A percentile compares a stretch with the other conserved stretches of the same genome.
Conservation (phyloP, 35 echinoderm and acorn worm genomes). For the Ophiothrix spiculata region DNA sequence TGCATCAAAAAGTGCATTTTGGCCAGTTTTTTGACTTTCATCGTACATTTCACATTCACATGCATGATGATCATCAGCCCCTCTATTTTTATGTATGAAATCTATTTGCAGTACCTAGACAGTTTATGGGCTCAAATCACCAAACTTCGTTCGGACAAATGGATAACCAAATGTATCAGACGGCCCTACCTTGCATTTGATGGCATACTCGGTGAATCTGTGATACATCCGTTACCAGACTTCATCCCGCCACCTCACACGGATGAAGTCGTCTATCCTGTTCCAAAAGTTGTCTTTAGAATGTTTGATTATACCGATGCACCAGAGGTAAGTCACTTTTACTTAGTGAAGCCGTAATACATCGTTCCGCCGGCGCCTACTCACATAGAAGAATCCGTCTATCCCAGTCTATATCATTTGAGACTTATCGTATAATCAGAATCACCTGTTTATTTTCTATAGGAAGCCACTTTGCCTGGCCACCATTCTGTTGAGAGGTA, state of each 20-base stretch:
- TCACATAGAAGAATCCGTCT: no score
- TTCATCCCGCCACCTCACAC: constrained; percentile 75
- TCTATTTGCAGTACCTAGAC: constrained; percentile 67
- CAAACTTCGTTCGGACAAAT: constrained; percentile 70
- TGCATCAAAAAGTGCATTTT: no score
- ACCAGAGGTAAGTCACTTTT: constrained; percentile 63
- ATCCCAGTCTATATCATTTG: no score
- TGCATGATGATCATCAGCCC: no score
- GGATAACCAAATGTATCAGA: constrained; percentile 71
- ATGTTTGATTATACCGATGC: constrained; percentile 93
- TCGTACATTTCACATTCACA: no score
- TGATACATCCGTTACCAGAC: constrained; percentile 55
- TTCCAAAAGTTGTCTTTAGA: constrained; percentile 77
- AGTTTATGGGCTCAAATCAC: constrained; percentile 72
- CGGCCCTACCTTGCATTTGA: constrained; percentile 94
- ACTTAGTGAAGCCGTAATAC: no score
- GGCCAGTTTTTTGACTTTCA: no score
- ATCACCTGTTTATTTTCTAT: no score
- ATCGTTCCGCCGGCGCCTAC: no score
- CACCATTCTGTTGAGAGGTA: constrained; percentile 73
- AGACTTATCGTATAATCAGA: no score
- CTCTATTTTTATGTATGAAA: no score
- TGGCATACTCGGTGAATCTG: constrained; percentile 62
- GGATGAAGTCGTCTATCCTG: constrained; percentile 60
- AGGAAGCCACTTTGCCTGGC: constrained; percentile 81